A percentile compares a stretch with the other conserved stretches of the same genome.
Evolutionary conservation across 2,888 invertebrate genomes (phyloP).

Genomic region (Zygogramma bicolorata): DNA sequence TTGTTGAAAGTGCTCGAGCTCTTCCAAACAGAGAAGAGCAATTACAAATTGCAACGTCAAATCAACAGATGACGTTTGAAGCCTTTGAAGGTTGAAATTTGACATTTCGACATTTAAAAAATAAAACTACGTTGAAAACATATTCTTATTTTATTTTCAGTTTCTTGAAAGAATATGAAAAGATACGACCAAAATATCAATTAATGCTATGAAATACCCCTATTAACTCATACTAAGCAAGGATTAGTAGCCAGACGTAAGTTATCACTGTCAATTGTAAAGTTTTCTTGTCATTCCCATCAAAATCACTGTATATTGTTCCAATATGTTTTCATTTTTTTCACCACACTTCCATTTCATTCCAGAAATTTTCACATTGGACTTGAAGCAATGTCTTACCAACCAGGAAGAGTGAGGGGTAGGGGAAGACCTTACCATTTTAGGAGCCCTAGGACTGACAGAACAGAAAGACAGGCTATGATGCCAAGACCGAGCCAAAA

Average conservation of each 20-base stretch:
- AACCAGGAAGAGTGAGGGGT: slow-evolving; percentile 47
- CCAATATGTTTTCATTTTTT: neutral
- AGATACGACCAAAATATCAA: neutral
- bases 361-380: slow-evolving; percentile 18
- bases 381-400: slow-evolving; percentile 45
- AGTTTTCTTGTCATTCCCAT: slow-evolving; percentile 18
- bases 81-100: neutral
- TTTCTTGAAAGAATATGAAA: neutral
- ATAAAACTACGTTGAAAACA: neutral
- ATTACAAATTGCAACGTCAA: too few relatives aligned
- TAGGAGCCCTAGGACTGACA: slow-evolving; percentile 25
- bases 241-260: neutral
- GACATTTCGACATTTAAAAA: neutral
- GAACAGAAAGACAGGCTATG: slow-evolving; percentile 1
- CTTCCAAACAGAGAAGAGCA: too few relatives aligned
- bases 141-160: neutral
- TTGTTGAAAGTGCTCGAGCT: too few relatives aligned
- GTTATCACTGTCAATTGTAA: slow-evolving; percentile 1
- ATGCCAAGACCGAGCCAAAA: neutral
- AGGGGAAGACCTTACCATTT: slow-evolving; percentile 47
- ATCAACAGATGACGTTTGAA: neutral
- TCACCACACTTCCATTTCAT: neutral
- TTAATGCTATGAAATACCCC: neutral
- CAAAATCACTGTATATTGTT: neutral
- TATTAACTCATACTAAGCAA: neutral